phyloP scores from a whole-genome alignment of 2,797 vertebrate genomes.

The Myiotriccus ornatus region DNA sequence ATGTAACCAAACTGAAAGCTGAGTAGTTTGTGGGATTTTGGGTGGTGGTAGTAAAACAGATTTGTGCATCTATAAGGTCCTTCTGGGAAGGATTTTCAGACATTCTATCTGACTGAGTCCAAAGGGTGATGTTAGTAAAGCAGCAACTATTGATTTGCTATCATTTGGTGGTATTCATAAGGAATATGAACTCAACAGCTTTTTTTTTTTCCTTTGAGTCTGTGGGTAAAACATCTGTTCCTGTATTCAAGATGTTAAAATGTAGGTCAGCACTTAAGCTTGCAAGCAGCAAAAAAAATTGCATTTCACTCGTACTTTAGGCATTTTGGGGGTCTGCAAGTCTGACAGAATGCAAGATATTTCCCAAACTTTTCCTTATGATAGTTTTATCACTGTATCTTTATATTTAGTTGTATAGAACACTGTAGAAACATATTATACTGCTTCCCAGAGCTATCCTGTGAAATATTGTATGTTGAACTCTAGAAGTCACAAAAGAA shows the following conservation, averaged over 20 bases:
- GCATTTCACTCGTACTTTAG: background rate
- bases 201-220: background rate
- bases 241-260: constrained; percentile 7
- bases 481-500: background rate
- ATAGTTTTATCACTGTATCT: background rate
- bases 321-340: background rate
- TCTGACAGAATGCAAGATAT: background rate
- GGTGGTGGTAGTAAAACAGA: background rate
- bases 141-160: background rate
- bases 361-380: background rate
- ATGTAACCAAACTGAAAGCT: background rate
- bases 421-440: background rate
- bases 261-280: constrained; percentile 18
- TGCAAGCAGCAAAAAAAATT: constrained; percentile 15
- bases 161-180: background rate
- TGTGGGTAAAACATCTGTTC: background rate
- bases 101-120: background rate
- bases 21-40: background rate
- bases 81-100: constrained; percentile 17
- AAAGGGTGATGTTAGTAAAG: background rate
- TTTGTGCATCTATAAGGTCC: background rate
- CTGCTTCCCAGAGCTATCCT: background rate
- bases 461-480: background rate
- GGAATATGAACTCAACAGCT: background rate
- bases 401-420: background rate